These are phyloP conservation scores for Setipinna tenuifilis DNA, from an alignment of 2,797 vertebrate genomes.

Conservation along the genomic window DNA sequence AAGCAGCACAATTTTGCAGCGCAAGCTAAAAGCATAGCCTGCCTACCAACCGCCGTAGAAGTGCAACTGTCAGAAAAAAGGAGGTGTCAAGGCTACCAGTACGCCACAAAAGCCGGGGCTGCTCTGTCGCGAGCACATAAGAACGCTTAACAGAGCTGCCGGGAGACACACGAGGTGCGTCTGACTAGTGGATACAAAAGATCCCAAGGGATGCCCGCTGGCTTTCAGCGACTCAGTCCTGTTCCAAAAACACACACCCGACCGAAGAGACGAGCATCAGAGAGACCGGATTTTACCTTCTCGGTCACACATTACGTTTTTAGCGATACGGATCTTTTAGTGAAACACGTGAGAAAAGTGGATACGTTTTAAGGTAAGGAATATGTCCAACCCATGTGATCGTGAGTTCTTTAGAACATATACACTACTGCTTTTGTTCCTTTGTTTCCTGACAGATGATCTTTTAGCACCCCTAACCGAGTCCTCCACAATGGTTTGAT, in stretches of 20 bases:
- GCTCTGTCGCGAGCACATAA: slow-evolving; percentile 8
- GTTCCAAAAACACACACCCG: neutral
- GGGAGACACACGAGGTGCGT: neutral
- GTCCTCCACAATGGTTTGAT: neutral
- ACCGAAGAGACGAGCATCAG: neutral
- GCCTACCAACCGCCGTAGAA: neutral
- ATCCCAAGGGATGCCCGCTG: slow-evolving; percentile 17
- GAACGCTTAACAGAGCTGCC: neutral
- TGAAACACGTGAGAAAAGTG: slow-evolving; percentile 47
- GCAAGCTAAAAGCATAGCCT: too few relatives aligned
- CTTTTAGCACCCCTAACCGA: neutral
- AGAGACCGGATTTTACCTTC: neutral
- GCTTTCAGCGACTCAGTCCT: neutral
- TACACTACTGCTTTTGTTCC: slow-evolving; percentile 40
- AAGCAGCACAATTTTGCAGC: too few relatives aligned
- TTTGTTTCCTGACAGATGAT: slow-evolving; percentile 34
- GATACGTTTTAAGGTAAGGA: slow-evolving; percentile 47
- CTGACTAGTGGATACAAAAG: neutral
- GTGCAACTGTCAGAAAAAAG: slow-evolving; percentile 22
- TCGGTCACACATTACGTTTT: neutral
- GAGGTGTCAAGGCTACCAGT: slow-evolving; percentile 6
- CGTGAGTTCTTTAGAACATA: neutral
- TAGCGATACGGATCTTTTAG: slow-evolving; percentile 24
- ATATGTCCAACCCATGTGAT: neutral
- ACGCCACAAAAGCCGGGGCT: slow-evolving; percentile 5